Percentiles rank a stretch among this genome's conserved stretches.
Conservation (phyloP, 1,140 invertebrate species). For the Camponotus pennsylvanicus region DNA sequence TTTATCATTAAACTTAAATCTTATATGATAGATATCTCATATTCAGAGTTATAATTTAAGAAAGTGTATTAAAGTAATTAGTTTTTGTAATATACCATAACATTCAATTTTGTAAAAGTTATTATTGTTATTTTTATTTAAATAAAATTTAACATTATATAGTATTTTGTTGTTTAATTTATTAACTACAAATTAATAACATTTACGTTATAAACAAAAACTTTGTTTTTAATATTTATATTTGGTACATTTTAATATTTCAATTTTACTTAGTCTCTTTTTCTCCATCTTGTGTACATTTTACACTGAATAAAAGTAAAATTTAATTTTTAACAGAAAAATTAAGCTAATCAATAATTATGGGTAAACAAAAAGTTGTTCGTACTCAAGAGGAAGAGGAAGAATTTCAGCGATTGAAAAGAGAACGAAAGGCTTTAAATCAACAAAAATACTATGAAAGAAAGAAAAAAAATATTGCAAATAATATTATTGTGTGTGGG, state of each 20-base stretch:
- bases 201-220: neutral
- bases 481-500: too few relatives aligned
- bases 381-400: neutral
- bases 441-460: neutral
- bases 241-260: too few relatives aligned
- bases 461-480: neutral
- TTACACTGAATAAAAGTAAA: neutral
- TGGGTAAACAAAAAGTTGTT: neutral
- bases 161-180: neutral
- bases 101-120: neutral
- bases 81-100: neutral
- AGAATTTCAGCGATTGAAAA: slow-evolving; percentile 9
- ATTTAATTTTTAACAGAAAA: neutral
- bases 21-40: too few relatives aligned
- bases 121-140: slow-evolving; percentile 2
- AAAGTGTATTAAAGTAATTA: neutral
- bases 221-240: neutral
- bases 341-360: neutral
- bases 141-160: neutral
- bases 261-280: too few relatives aligned
- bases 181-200: neutral
- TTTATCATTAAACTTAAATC: too few relatives aligned
- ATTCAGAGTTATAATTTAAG: too few relatives aligned
- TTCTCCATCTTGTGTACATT: too few relatives aligned
- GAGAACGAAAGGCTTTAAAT: neutral